Evolutionary conservation across 2,888 invertebrate genomes (phyloP).

Genomic region (Anagyrus pseudococci): DNA sequence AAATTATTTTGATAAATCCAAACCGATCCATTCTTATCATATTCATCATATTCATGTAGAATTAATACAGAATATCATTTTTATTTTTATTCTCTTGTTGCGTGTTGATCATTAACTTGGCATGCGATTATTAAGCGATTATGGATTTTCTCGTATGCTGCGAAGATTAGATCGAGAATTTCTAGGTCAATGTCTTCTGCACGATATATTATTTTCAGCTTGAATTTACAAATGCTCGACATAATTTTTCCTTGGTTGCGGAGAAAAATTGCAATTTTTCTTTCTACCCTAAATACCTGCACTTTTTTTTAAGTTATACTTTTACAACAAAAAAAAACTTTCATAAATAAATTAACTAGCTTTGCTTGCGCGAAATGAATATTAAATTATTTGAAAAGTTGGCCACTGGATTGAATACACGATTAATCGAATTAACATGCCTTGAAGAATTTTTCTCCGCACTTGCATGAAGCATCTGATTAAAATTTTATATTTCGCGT

Average conservation of each 20-base stretch:
- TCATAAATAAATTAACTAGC: too few relatives aligned
- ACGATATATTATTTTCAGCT: conserved; percentile 46
- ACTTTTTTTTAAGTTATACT: not conserved
- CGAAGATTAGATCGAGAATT: conserved; percentile 16
- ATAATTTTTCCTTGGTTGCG: conserved; percentile 9
- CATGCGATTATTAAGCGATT: conserved; percentile 21
- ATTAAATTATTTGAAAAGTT: not conserved
- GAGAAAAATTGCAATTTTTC: conserved; percentile 18
- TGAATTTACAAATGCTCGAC: conserved; percentile 29
- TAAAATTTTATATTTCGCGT: not conserved
- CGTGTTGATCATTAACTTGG: conserved; percentile 11
- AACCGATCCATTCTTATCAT: not conserved
- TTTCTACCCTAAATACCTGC: too few relatives aligned
- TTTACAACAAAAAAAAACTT: not conserved
- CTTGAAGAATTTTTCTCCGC: conserved; percentile 35
- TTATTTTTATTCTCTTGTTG: not conserved
- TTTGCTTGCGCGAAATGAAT: not conserved
- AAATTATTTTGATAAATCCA: not conserved
- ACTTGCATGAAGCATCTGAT: conserved; percentile 21
- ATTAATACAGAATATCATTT: not conserved
- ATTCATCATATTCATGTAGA: not conserved
- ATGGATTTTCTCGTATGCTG: conserved; percentile 3
- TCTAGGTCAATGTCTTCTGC: conserved; percentile 35
- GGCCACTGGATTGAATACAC: too few relatives aligned
- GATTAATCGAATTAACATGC: too few relatives aligned